Conservation (phyloP, 2,888 invertebrate genomes). For the Aspidiotus rigidus region DNA sequence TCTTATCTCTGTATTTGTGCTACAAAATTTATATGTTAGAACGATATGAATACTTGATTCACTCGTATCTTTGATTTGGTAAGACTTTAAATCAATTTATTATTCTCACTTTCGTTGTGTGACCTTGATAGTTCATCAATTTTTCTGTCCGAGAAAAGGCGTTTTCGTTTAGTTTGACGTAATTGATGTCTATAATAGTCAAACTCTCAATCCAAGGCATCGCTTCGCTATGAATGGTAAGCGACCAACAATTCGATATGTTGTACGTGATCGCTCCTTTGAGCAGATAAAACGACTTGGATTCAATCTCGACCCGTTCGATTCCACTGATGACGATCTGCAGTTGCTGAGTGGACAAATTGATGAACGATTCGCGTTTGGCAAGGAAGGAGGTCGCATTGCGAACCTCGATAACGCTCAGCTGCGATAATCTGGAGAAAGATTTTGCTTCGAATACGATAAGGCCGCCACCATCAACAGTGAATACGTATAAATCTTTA, state of each 20-base stretch:
- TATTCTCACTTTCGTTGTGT: constrained; percentile 44
- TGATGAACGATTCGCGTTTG: constrained; percentile 13
- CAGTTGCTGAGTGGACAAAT: constrained; percentile 6
- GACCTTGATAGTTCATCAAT: constrained; percentile 51
- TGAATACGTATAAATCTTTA: constrained; percentile 44
- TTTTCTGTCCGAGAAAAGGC: constrained; percentile 54
- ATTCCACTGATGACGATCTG: constrained; percentile 8
- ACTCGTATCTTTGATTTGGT: too few relatives aligned
- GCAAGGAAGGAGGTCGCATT: constrained; percentile 11
- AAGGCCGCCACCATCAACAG: background rate
- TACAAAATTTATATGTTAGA: too few relatives aligned
- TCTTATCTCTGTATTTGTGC: too few relatives aligned
- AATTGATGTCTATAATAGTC: constrained; percentile 50
- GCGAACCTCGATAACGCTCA: constrained; percentile 7
- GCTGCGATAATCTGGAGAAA: constrained; percentile 13
- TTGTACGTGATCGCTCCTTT: constrained; percentile 7
- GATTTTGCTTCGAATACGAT: constrained; percentile 15
- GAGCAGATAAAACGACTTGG: constrained; percentile 5
- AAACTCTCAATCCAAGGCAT: constrained; percentile 45
- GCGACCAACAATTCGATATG: constrained; percentile 6
- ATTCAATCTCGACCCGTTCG: constrained; percentile 13
- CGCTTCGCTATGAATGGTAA: constrained; percentile 9
- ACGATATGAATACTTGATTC: too few relatives aligned
- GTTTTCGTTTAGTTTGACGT: constrained; percentile 51
- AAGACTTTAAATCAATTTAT: too few relatives aligned